Base-by-base conservation (phyloP, 2,113 vertebrate species). In the Phocoena sinus region DNA sequence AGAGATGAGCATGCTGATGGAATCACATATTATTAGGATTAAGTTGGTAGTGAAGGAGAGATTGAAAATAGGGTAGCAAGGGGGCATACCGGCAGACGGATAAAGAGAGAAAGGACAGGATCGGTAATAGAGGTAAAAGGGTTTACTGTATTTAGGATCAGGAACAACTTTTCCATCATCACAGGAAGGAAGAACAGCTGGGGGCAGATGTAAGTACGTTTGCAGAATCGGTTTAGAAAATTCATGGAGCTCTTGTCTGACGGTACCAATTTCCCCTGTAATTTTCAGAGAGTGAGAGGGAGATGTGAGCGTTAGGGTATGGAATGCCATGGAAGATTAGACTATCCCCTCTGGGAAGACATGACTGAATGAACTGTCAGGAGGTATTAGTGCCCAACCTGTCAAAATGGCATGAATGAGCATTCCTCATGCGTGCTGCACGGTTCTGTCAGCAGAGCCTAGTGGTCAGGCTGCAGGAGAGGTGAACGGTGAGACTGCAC, bases 341-440 rank as follows among this genome's bases (percentile, higher is more conserved):
- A 95, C 73, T 47, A n/a, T 44, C 6, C 36, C 21, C 41, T 73
- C 58, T 90, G 79, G 82, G n/a, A 62, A 88, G 63, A 79, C 2
- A 31, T 3, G 36, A 28, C 14, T 74, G 60, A 25, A 14, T 60
- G 56, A 63, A 67, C 23, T 79, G 14, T 83, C 21, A 33, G 68
- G 17, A 50, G 18, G 8, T 53, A 60, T 86, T 67, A 60, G 50
- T 5, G 8, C 21, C 44, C 26, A 53, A 20, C n/a, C 44, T 50
- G 21, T 91, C 62, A 70, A 58, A n/a, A 38, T 80, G 14, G 31
- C 58, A 26, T 18, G 31, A 33, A 12, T 23, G n/a, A 90, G 15
- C 33, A 47, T 15, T 12, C 9, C 6, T 53, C 5, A 67, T 26
- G 23, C 3, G 1, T 0, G 6, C 26, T 44, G 5, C 28, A 23